Conservation (phyloP, 2,888 invertebrate genomes). For the Spialia ferax region DNA sequence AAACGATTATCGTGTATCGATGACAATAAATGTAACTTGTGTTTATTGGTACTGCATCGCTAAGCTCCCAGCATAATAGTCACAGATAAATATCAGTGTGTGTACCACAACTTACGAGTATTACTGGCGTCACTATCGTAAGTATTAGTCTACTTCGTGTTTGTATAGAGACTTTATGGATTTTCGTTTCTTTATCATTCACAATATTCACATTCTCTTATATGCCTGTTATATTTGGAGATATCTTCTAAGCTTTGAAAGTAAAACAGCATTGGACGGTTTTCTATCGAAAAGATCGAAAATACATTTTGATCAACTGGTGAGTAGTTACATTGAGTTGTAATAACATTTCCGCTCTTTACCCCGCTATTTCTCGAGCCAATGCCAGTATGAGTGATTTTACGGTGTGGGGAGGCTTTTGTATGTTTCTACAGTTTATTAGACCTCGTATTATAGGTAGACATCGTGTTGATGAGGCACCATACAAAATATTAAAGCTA, state of each 20-base stretch:
- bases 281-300: background rate
- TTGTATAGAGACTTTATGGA: constrained; percentile 15
- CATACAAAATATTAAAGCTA: too few relatives aligned
- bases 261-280: constrained; percentile 3
- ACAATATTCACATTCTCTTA: background rate
- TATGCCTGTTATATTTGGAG: background rate
- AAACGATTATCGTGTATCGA: background rate
- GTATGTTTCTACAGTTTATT: constrained; percentile 30
- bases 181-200: background rate
- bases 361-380: constrained; percentile 74
- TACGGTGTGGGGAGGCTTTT: constrained; percentile 50
- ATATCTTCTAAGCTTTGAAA: background rate
- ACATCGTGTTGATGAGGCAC: too few relatives aligned
- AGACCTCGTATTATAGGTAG: too few relatives aligned
- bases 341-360: constrained; percentile 81
- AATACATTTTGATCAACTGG: constrained; percentile 43
- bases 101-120: constrained; percentile 59
- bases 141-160: constrained; percentile 43
- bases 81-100: constrained; percentile 42
- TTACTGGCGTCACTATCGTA: constrained; percentile 60
- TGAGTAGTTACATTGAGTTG: constrained; percentile 59
- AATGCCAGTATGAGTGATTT: constrained; percentile 74
- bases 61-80: constrained; percentile 11
- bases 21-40: background rate
- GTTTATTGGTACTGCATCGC: constrained; percentile 20